Conservation (phyloP, 2,113 vertebrate genomes). For the Chelonoidis abingdonii region DNA sequence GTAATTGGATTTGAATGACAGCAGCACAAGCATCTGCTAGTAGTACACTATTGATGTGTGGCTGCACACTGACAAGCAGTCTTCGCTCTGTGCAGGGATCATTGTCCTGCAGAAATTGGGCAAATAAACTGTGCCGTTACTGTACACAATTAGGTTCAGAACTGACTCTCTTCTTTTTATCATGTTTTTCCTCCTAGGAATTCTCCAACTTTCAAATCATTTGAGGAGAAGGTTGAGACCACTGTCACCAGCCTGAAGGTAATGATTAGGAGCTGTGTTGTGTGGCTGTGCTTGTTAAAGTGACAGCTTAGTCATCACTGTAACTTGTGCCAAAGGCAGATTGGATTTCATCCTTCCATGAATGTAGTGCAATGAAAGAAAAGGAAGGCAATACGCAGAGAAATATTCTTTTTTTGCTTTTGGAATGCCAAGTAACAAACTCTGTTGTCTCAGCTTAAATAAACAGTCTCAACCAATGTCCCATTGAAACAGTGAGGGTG, state of each 20-base stretch:
- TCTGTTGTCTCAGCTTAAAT: not conserved
- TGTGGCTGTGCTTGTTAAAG: not conserved
- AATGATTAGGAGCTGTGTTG: slow-evolving; percentile 55
- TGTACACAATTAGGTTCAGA: not conserved
- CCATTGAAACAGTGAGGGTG: not conserved
- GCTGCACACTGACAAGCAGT: not conserved
- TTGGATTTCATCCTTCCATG: not conserved
- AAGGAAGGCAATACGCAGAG: not conserved
- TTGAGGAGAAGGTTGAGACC: slow-evolving; percentile 97
- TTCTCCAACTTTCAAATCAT: slow-evolving; percentile 96
- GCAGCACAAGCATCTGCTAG: not conserved
- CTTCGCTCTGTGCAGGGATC: not conserved
- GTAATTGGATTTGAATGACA: slow-evolving; percentile 33
- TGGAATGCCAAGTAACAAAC: not conserved
- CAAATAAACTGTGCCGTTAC: not conserved
- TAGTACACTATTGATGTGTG: not conserved
- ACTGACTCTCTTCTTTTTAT: slow-evolving; percentile 57
- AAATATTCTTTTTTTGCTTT: not conserved
- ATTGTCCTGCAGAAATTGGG: not conserved
- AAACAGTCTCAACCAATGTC: not conserved
- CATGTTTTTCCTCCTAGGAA: slow-evolving; percentile 84
- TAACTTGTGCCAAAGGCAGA: not conserved
- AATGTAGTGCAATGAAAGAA: not conserved
- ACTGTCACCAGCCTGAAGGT: slow-evolving; percentile 97
- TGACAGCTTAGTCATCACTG: not conserved